phyloP scores from a whole-genome alignment of 2,888 invertebrate genomes.

The Myopa testacea region DNA sequence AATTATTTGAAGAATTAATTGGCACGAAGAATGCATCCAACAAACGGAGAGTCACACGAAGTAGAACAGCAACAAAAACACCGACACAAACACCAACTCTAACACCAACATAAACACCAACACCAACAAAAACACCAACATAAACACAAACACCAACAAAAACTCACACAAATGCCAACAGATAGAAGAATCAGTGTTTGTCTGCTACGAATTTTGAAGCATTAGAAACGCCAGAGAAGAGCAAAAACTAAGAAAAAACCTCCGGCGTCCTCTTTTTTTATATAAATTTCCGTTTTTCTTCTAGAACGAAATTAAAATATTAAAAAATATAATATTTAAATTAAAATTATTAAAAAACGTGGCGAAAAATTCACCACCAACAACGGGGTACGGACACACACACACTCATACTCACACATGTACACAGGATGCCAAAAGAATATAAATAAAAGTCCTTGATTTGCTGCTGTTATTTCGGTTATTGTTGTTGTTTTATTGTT shows the following conservation, averaged over 20 bases:
- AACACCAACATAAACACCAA: not conserved
- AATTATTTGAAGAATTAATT: constrained; percentile 31
- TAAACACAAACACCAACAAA: no score
- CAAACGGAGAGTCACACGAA: not conserved
- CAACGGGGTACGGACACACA: no score
- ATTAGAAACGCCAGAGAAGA: not conserved
- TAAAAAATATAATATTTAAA: not conserved
- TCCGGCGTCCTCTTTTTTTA: no score
- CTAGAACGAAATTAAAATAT: not conserved
- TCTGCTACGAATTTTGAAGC: no score
- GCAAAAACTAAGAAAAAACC: not conserved
- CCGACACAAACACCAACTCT: not conserved
- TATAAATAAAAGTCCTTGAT: not conserved
- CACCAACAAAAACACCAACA: not conserved
- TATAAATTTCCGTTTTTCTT: not conserved
- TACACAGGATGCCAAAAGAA: no score
- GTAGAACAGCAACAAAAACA: not conserved
- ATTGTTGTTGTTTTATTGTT: not conserved
- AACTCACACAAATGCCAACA: no score
- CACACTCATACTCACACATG: no score
- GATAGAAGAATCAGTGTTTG: no score
- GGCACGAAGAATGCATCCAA: constrained; percentile 14
- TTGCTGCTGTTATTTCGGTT: not conserved
- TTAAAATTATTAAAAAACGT: not conserved
- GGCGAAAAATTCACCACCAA: not conserved